A percentile compares a stretch with the other conserved stretches of the same genome.
These are phyloP conservation scores for Caradrina clavipalpis DNA, from an alignment of 2,888 invertebrate genomes.

Conservation along the genomic window DNA sequence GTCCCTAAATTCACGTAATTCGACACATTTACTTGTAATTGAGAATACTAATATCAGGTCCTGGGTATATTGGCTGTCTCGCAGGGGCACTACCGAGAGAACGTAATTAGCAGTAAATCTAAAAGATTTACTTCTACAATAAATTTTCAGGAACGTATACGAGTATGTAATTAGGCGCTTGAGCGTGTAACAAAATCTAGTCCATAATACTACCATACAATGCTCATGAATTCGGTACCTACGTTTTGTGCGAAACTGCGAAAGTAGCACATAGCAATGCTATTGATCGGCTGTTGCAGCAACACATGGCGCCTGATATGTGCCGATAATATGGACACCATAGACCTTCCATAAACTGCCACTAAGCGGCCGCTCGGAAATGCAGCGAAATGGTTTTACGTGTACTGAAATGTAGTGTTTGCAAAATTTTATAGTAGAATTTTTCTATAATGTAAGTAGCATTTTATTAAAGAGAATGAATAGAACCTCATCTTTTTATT, in stretches of 20 bases:
- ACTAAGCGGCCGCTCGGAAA: slow-evolving; percentile 35
- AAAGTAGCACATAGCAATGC: slow-evolving; percentile 55
- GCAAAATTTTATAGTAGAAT: neutral
- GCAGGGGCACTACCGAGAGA: slow-evolving; percentile 45
- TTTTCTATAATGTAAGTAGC: neutral
- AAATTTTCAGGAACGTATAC: slow-evolving; percentile 58
- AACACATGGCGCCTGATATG: slow-evolving; percentile 61
- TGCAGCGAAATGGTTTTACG: slow-evolving; percentile 29
- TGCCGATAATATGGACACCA: slow-evolving; percentile 61
- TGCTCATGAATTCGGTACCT: slow-evolving; percentile 30
- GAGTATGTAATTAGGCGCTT: slow-evolving; percentile 57
- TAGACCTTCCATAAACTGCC: slow-evolving; percentile 54
- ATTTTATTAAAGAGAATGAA: neutral
- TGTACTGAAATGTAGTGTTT: slow-evolving; percentile 7
- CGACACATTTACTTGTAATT: slow-evolving; percentile 46
- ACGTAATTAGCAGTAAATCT: slow-evolving; percentile 67
- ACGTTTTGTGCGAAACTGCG: slow-evolving; percentile 46
- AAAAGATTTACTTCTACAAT: slow-evolving; percentile 64
- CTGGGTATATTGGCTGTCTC: slow-evolving; percentile 48
- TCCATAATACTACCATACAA: slow-evolving; percentile 39
- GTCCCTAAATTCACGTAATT: slow-evolving; percentile 21
- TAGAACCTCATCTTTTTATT: neutral
- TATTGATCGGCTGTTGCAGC: slow-evolving; percentile 58
- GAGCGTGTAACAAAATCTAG: slow-evolving; percentile 50
- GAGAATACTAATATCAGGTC: slow-evolving; percentile 39